Evolutionary conservation across 2,888 invertebrate species (phyloP).

Genomic region (Sinhomidia bicolor): DNA sequence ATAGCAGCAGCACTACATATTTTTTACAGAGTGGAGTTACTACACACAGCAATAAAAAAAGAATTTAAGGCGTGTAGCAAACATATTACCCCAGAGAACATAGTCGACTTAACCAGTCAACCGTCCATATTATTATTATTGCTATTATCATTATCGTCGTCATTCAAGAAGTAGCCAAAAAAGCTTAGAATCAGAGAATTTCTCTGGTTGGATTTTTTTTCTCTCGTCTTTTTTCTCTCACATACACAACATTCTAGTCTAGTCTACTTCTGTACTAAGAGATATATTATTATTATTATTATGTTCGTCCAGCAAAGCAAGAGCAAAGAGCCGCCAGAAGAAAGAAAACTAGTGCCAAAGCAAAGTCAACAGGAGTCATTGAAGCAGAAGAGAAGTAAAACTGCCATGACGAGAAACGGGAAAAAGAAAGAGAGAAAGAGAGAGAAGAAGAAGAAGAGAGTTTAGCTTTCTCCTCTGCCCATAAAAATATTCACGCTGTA

Average conservation of each 20-base stretch:
- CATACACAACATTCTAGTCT: neutral
- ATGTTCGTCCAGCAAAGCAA: neutral
- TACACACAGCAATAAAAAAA: neutral
- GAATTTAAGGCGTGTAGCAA: neutral
- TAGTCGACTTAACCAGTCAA: constrained; percentile 10
- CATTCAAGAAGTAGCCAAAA: constrained; percentile 33
- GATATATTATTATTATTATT: too few relatives aligned
- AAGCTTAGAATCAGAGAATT: neutral
- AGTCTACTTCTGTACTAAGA: neutral
- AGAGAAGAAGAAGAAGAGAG: too few relatives aligned
- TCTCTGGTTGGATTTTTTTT: neutral
- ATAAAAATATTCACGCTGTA: constrained; percentile 43
- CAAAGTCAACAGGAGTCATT: constrained; percentile 48
- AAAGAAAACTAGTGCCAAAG: constrained; percentile 30
- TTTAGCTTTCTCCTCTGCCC: neutral
- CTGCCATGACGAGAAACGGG: constrained; percentile 48
- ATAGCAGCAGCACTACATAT: neutral
- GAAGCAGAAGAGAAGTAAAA: constrained; percentile 40
- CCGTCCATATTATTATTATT: constrained; percentile 34
- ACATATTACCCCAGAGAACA: neutral
- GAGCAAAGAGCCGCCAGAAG: neutral
- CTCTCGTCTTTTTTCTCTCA: too few relatives aligned
- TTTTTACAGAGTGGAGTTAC: neutral
- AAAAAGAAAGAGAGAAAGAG: too few relatives aligned
- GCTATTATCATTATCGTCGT: constrained; percentile 17